Conservation (phyloP, 2,113 vertebrate species). For the Dromiciops gliroides region DNA sequence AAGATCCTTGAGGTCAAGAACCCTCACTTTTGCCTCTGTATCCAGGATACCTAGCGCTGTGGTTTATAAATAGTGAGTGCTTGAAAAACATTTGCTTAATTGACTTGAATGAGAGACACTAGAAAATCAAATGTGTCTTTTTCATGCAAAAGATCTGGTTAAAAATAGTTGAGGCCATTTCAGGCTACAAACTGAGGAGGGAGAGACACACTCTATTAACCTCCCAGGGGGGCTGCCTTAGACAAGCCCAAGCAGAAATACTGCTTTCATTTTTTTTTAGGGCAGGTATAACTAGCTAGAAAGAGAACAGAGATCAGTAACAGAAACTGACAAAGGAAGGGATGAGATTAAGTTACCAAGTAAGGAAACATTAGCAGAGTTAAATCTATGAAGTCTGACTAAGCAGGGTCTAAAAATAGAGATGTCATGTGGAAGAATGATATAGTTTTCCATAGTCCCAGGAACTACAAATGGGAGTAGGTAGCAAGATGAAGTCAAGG, state of each 20-base stretch:
- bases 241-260: background rate
- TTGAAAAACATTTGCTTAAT: background rate
- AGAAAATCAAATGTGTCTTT: background rate
- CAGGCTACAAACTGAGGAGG: background rate
- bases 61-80: background rate
- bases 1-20: background rate
- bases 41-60: background rate
- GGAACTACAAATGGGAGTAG: constrained; percentile 45
- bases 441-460: constrained; percentile 11
- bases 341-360: constrained; percentile 60
- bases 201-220: background rate
- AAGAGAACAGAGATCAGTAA: constrained; percentile 40
- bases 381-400: constrained; percentile 60
- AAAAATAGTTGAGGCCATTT: background rate
- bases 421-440: background rate
- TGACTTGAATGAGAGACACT: background rate
- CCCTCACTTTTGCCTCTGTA: background rate
- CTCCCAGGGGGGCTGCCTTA: constrained; percentile 16
- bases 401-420: constrained; percentile 62
- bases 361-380: constrained; percentile 46
- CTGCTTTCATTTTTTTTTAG: constrained; percentile 37
- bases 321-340: constrained; percentile 58
- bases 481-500: constrained; percentile 26
- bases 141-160: background rate
- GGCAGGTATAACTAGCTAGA: constrained; percentile 27